Percentiles rank a stretch among this genome's conserved stretches.
Evolutionary conservation across 1,140 invertebrate genomes (phyloP).

Genomic region (Drosophila suzukii): DNA sequence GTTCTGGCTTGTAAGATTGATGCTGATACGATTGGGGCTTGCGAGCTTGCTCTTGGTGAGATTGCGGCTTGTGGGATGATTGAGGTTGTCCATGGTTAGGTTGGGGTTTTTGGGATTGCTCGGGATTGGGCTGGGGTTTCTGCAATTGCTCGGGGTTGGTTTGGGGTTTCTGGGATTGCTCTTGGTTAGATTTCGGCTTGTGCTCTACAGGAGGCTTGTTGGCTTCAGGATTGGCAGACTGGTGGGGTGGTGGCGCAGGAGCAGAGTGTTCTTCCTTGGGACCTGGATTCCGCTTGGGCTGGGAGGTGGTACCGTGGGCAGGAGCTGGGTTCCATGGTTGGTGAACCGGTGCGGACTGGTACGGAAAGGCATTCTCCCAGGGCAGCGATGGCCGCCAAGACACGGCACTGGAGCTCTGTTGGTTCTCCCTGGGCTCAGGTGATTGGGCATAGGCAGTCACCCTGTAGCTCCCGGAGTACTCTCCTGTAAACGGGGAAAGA

Average conservation of each 20-base stretch:
- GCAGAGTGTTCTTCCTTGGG: not conserved
- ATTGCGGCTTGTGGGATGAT: not conserved
- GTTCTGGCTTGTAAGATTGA: not conserved
- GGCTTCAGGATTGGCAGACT: not conserved
- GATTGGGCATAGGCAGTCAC: conserved; percentile 37
- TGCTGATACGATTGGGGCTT: not conserved
- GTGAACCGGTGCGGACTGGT: conserved; percentile 26
- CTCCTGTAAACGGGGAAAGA: conserved; percentile 9
- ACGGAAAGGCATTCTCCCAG: conserved; percentile 42
- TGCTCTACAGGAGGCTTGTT: not conserved
- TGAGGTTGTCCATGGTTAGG: not conserved
- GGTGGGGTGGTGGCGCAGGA: not conserved
- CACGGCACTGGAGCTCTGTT: conserved; percentile 11
- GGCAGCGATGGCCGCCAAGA: conserved; percentile 58
- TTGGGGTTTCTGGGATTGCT: conserved; percentile 1
- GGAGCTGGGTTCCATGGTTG: conserved; percentile 16
- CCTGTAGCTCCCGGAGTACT: conserved; percentile 4
- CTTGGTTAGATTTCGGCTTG: not conserved
- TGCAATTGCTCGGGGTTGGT: not conserved
- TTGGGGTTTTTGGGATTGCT: not conserved
- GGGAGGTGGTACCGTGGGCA: not conserved
- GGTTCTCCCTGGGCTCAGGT: conserved; percentile 11
- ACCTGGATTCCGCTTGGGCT: conserved; percentile 10
- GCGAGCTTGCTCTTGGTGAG: not conserved
- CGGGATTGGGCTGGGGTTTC: not conserved